Base-by-base conservation (phyloP, 2,888 invertebrate species). In the Heliconius sara region DNA sequence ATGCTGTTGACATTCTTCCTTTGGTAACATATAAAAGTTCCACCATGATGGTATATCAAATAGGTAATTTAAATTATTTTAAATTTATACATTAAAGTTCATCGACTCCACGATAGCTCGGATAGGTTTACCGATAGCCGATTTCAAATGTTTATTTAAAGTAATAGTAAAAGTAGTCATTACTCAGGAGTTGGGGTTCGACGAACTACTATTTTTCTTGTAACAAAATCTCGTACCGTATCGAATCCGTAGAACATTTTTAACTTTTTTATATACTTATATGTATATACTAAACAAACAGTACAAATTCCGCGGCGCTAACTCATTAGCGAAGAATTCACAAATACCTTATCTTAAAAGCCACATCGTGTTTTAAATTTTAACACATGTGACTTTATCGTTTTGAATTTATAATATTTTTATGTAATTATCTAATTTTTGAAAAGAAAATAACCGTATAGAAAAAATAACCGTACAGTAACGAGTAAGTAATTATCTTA, bases 271-370 rank as follows among this genome's bases (percentile, higher is more conserved):
- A 43, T 43, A 13, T 13, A 43, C 13, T 13, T 43, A 43, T 13
- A 52, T 52, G 52, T 19, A 52, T 52, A 76, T 77, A 82, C 79
- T 74, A 80, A 83, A 83, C 82, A 83, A 82, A 85, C 85, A 82
- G 83, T 82, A 82, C 85, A 84, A 80, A 83, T 78, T 83, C 85
- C 79, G 63, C 85, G 80, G 81, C 83, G 83, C 82, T 82, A 82
- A 80, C 82, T 83, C 83, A 86, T 86, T 87, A 85, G 85, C 84
- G 81, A 87, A 85, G 80, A 86, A 85, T 85, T 80, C 84, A 83
- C 84, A 84, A 83, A 85, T 86, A 86, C 82, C 83, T 85, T 87
- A 87, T 89, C 84, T 85, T 80, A 81, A 78, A 83, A 81, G 80
- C 63, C 72, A 68, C 73, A 71, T 73, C 47, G 22, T 25, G 76